Evolutionary conservation across 2,888 invertebrate genomes (phyloP), one percentile per base, ranked within the genome.

Genomic region (Epistrophella euchroma): DNA sequence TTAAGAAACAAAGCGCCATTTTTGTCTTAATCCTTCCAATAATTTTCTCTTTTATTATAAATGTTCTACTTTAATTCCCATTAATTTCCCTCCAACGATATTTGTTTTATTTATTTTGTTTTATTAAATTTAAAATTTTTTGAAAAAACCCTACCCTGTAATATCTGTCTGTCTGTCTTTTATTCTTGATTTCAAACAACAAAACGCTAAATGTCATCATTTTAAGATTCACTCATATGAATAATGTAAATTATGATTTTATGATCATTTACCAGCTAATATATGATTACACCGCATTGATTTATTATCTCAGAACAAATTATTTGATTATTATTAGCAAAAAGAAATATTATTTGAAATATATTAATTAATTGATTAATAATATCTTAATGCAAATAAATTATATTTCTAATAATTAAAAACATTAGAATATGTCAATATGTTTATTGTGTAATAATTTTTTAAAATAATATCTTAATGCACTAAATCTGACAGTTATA

Each of bases 381-480:
- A 50, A 25, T 50, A 40, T 40, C 25, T 7, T 1, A n/a, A 25
- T 25, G 15, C 3, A 28, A 52, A 28, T 52, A n/a, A 52, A 52
- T 52, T 52, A 9, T 28, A 52, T 52, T 52, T 22, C 6, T 25
- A 2, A 13, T 22, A 13, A 2, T 50, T 25, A 25, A 25, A 15
- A 40, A 40, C 35, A 25, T 25, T 40, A 37, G 37, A 40, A 25
- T 40, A 40, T 60, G 40, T 60, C 60, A 22, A 58, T 3, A 37
- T 19, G 15, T 37, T 40, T 2, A 10, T 10, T 40, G 4, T 55
- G 17, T 35, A 11, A 56, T 55, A 37, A 40, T n/a, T 40, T 40
- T 56, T 56, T 0, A 56, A 22, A 60, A 60, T 60, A 22, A 60
- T 60, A 25, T 40, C n/a, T 60, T 25, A 10, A 40, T n/a, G 25